Evolutionary conservation across 2,113 vertebrate species (phyloP).

Genomic region (Vidua chalybeata): DNA sequence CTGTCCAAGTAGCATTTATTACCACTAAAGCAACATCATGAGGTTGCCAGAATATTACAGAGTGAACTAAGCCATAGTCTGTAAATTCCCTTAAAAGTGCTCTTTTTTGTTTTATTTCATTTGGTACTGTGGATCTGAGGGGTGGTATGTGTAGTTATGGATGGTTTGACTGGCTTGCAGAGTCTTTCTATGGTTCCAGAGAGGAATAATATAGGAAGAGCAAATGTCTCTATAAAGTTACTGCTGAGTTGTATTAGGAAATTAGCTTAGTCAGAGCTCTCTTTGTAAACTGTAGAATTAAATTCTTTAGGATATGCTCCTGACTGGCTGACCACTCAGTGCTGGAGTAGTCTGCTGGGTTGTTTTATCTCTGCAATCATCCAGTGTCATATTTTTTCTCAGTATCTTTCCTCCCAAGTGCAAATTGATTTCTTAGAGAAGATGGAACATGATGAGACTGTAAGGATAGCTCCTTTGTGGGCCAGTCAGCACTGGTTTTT

Average conservation of each 20-base stretch:
- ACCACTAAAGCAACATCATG: not conserved
- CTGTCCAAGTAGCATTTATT: not conserved
- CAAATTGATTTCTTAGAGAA: not conserved
- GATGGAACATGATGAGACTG: rapidly evolving
- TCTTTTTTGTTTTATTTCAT: not conserved
- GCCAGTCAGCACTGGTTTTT: not conserved
- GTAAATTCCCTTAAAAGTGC: not conserved
- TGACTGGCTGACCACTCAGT: not conserved
- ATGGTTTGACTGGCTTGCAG: not conserved
- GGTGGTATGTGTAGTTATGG: not conserved
- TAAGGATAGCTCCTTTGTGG: not conserved
- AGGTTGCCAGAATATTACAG: not conserved
- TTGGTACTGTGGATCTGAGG: not conserved
- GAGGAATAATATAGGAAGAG: not conserved
- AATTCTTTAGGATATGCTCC: not conserved
- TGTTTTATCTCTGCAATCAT: not conserved
- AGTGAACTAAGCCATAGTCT: not conserved
- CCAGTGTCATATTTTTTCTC: not conserved
- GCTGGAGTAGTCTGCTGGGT: not conserved
- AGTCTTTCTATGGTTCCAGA: not conserved
- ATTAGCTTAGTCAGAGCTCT: not conserved
- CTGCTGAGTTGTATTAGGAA: not conserved
- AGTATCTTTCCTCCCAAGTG: not conserved
- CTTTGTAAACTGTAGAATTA: not conserved
- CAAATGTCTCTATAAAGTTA: not conserved